phyloP scores from a whole-genome alignment of 2,888 invertebrate genomes.

The Epirrhoe tristata region DNA sequence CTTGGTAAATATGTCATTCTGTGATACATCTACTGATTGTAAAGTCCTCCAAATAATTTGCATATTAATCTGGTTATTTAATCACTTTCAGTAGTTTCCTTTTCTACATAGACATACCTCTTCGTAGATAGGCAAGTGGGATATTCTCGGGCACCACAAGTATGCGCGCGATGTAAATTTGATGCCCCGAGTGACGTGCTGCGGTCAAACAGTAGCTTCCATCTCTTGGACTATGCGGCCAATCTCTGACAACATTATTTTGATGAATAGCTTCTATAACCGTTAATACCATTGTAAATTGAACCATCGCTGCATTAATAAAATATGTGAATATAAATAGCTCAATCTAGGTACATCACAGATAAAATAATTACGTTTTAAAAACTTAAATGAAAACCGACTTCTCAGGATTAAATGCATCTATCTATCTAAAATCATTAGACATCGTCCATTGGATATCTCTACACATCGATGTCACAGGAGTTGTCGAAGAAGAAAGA shows the following conservation, averaged over 20 bases:
- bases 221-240: constrained; percentile 64
- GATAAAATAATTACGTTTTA: too few relatives aligned
- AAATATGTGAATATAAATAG: neutral
- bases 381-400: too few relatives aligned
- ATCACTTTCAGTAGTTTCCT: neutral
- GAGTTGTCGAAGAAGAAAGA: too few relatives aligned
- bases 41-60: too few relatives aligned
- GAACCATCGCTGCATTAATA: neutral
- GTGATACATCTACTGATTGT: too few relatives aligned
- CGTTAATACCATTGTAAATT: constrained; percentile 1
- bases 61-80: neutral
- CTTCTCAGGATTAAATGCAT: too few relatives aligned
- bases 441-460: too few relatives aligned
- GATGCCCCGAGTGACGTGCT: constrained; percentile 70
- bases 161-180: constrained; percentile 78
- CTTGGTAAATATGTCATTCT: too few relatives aligned
- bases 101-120: constrained; percentile 18
- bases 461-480: too few relatives aligned
- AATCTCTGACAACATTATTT: constrained; percentile 57
- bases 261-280: constrained; percentile 50
- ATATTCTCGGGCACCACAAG: constrained; percentile 66
- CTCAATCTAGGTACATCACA: too few relatives aligned
- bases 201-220: constrained; percentile 62
- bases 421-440: too few relatives aligned
- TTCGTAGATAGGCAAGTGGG: constrained; percentile 52